Base-by-base conservation (phyloP, 1,140 invertebrate species). In the Proctacanthus coquilletti region DNA sequence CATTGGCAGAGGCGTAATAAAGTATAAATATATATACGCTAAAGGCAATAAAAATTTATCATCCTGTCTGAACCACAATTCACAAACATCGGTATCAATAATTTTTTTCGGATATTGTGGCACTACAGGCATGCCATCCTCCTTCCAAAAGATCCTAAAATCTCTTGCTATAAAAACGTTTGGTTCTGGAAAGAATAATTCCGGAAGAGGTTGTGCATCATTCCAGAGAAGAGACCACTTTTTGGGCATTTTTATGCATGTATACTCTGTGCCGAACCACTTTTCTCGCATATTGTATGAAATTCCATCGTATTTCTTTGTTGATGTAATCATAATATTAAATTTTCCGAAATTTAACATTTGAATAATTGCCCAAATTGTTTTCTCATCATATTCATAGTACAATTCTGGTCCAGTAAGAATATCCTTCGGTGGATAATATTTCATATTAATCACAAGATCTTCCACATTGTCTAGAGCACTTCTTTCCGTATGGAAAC, bases 1-100 rank as follows among this genome's bases (percentile, higher is more conserved):
- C 10, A 68, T 49, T 19, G 71, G 63, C 17, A 77, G 45, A 8
- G 80, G 76, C 25, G 74, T 77, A 31, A 80, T 71, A 31, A 91
- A 71, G 58, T 80, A 73, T 47, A 85, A 75, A 44, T 73, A 68
- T 39, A 85, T 71, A 42, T 72, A 74, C 1, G 75, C 80, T 36
- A 80, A 80, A 0, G 89, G 89, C n/a, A 87, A 63, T 4, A 77
- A 65, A 57, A 88, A 94, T 50, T 81, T 84, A 25, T 78, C 71
- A 57, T 94, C 89, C 35, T 79, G 74, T 39, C 83, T 79, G 57
- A 80, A 89, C 86, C 87, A 95, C 20, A 93, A 47, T 51, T 85
- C 81, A 39, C 71, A 61, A 15, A 71, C 53, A 1, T 69, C 56
- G 29, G 74, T 71, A 29, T 68, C 64, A 4, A 72, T 60, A 8